A percentile compares a stretch with the other conserved stretches of the same genome.
These are phyloP conservation scores for Chrysolina americana DNA, from an alignment of 2,888 invertebrate genomes.

Conservation along the genomic window DNA sequence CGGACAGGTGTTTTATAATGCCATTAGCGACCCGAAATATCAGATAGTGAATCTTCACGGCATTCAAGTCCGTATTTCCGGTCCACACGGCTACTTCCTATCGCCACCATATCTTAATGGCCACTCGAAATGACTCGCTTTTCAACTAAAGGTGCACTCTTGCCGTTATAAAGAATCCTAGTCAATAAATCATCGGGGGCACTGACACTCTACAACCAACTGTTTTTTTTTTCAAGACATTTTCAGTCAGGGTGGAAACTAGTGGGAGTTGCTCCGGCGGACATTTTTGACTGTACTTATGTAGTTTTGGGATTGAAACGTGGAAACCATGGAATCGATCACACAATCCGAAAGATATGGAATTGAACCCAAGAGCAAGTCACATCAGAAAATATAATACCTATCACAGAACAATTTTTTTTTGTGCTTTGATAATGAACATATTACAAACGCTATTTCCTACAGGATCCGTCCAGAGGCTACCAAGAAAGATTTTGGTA, in stretches of 20 bases:
- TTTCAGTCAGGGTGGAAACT: background rate
- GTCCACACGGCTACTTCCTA: conserved; percentile 61
- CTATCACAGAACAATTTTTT: too few relatives aligned
- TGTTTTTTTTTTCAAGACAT: conserved; percentile 15
- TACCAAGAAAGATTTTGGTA: too few relatives aligned
- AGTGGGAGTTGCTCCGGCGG: too few relatives aligned
- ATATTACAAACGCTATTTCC: too few relatives aligned
- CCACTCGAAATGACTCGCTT: conserved; percentile 59
- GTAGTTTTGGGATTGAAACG: too few relatives aligned
- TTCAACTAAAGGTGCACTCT: conserved; percentile 60
- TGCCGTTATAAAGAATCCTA: conserved; percentile 49
- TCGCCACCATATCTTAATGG: conserved; percentile 62
- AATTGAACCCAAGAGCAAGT: too few relatives aligned
- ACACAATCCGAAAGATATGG: too few relatives aligned
- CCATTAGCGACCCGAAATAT: conserved; percentile 61
- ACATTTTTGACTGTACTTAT: too few relatives aligned
- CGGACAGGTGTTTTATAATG: conserved; percentile 61
- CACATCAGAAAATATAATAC: too few relatives aligned
- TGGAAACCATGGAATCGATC: too few relatives aligned
- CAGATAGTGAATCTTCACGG: conserved; percentile 63
- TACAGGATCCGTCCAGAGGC: too few relatives aligned
- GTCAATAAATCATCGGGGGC: conserved; percentile 54
- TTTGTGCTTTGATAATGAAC: too few relatives aligned
- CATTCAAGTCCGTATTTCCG: conserved; percentile 62
- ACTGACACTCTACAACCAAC: conserved; percentile 40